phyloP scores from a whole-genome alignment of 2,113 vertebrate species.

The Mirza zaza region DNA sequence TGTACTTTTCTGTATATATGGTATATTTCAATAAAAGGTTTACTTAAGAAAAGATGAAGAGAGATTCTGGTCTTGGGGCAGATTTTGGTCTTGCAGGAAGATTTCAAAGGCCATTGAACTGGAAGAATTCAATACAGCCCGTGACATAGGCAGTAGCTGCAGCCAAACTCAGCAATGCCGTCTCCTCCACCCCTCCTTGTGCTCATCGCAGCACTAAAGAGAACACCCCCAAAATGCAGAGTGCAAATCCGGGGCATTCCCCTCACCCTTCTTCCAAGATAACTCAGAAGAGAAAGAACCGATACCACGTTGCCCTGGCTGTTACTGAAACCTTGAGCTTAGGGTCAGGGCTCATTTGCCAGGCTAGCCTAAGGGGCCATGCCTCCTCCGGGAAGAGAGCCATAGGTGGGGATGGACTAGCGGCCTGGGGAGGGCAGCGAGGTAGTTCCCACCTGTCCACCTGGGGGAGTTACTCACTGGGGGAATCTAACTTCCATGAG shows the following conservation, averaged over 20 bases:
- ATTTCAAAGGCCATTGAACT: not conserved
- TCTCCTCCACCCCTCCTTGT: not conserved
- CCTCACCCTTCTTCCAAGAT: not conserved
- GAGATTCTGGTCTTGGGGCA: not conserved
- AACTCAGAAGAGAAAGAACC: not conserved
- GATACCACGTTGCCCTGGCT: not conserved
- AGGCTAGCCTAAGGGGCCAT: not conserved
- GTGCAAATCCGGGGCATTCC: not conserved
- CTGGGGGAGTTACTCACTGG: not conserved
- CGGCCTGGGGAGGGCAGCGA: not conserved
- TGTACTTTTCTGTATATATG: not conserved
- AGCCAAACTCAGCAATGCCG: not conserved
- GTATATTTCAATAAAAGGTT: not conserved
- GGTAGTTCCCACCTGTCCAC: not conserved
- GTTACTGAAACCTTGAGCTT: not conserved
- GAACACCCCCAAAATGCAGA: not conserved
- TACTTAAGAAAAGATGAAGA: slow-evolving; percentile 22
- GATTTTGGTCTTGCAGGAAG: not conserved
- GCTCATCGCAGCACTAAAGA: not conserved
- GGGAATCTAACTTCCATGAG: not conserved
- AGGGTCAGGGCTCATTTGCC: not conserved
- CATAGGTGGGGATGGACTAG: not conserved
- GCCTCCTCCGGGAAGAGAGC: not conserved
- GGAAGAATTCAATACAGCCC: not conserved
- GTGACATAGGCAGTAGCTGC: not conserved